These are phyloP conservation scores for Petrophora chlorosata DNA, from an alignment of 2,888 invertebrate species.

Conservation along the genomic window DNA sequence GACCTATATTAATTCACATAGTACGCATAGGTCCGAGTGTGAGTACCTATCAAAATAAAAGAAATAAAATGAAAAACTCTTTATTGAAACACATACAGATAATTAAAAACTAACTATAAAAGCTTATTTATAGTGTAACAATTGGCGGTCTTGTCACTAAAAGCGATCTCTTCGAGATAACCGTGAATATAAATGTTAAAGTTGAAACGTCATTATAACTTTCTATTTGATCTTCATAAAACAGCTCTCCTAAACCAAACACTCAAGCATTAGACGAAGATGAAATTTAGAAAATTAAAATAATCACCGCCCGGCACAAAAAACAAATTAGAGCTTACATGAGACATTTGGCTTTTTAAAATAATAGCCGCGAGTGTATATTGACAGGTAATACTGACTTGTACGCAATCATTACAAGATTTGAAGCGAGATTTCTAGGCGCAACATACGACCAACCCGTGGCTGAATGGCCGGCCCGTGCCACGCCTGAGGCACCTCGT, in stretches of 20 bases:
- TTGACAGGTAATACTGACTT: conserved; percentile 59
- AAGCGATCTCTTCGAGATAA: no score
- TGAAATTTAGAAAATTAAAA: conserved; percentile 25
- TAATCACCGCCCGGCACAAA: conserved; percentile 23
- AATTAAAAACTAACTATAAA: no score
- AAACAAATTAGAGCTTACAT: conserved; percentile 31
- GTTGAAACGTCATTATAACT: no score
- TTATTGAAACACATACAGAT: no score
- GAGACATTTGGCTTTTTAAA: conserved; percentile 40
- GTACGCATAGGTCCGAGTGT: no score
- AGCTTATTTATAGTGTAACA: no score
- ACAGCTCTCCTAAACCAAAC: background rate
- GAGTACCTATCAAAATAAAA: no score
- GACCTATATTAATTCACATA: no score
- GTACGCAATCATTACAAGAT: conserved; percentile 53
- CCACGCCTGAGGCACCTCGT: conserved; percentile 45
- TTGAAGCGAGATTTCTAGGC: conserved; percentile 34
- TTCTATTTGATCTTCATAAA: no score
- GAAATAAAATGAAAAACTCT: no score
- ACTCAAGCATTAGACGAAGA: conserved; percentile 1
- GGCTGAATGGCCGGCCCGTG: conserved; percentile 46
- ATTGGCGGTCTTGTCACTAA: no score
- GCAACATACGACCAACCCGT: conserved; percentile 25
- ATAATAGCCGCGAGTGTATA: conserved; percentile 50
- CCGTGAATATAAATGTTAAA: no score